Conservation (phyloP, 2,888 invertebrate genomes). For the Lottia gigantea region DNA sequence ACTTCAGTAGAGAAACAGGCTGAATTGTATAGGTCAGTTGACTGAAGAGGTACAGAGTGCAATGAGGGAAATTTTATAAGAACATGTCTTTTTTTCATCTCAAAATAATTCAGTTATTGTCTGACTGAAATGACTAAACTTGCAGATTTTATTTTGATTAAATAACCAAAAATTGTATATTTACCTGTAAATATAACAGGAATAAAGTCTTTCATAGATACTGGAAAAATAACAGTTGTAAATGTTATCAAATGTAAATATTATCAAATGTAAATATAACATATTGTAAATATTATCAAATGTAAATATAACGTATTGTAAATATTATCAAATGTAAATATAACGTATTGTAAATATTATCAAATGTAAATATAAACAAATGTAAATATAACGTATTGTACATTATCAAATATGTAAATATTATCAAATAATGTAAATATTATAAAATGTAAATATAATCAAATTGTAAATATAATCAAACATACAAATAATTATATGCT, state of each 20-base stretch:
- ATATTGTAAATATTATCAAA: too few species aligned
- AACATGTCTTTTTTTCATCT: too few species aligned
- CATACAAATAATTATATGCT: background rate
- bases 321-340: background rate
- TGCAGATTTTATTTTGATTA: background rate
- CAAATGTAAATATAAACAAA: background rate
- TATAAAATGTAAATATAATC: too few species aligned
- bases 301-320: background rate
- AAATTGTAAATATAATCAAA: too few species aligned
- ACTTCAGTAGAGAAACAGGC: too few species aligned
- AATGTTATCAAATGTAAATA: background rate
- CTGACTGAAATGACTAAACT: background rate
- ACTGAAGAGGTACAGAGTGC: too few species aligned
- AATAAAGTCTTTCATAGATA: slow-evolving; percentile 50
- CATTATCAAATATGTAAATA: too few species aligned
- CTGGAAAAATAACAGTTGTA: slow-evolving; percentile 44
- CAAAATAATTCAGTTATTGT: background rate
- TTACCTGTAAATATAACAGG: slow-evolving; percentile 57
- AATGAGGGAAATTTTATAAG: too few species aligned
- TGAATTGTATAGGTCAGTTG: too few species aligned
- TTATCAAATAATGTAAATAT: too few species aligned
- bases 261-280: slow-evolving; percentile 14
- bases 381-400: too few species aligned
- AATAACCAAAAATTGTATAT: slow-evolving; percentile 11
- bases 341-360: background rate